Evolutionary conservation across 2,888 invertebrate genomes (phyloP).

Genomic region (Cryptus viduatorius): DNA sequence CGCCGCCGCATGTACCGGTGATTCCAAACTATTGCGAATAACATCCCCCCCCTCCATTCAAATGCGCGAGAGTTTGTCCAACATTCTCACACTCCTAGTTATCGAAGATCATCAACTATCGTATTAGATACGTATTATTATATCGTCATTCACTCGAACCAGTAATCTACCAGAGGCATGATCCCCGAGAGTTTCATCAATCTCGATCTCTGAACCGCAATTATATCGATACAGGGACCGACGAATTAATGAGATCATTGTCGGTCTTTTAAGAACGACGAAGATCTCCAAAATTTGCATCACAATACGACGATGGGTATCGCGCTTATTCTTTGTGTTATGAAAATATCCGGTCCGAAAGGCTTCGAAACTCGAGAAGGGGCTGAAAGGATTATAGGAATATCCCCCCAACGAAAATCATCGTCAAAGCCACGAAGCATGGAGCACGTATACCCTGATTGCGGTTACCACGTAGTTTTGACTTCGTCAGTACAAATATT

Average conservation of each 20-base stretch:
- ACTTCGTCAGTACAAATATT: conserved; percentile 82
- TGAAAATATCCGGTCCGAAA: conserved; percentile 10
- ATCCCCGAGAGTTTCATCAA: conserved; percentile 44
- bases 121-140: conserved; percentile 45
- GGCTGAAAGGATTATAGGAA: conserved; percentile 38
- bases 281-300: conserved; percentile 48
- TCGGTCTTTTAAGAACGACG: conserved; percentile 30
- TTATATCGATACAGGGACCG: conserved; percentile 52
- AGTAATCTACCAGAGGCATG: conserved; percentile 28
- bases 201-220: conserved; percentile 55
- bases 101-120: conserved; percentile 20
- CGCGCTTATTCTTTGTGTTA: conserved; percentile 10
- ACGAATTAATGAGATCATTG: conserved; percentile 62
- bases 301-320: conserved; percentile 35
- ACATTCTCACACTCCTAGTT: background rate
- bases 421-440: conserved; percentile 26
- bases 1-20: conserved; percentile 20
- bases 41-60: background rate
- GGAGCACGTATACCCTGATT: conserved; percentile 70
- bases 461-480: conserved; percentile 77
- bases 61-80: background rate
- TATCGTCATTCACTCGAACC: conserved; percentile 37
- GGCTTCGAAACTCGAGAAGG: conserved; percentile 5
- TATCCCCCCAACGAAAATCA: conserved; percentile 35
- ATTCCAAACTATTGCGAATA: conserved; percentile 8